These are phyloP conservation scores for Aricia agestis DNA, from an alignment of 1,140 invertebrate species.

Conservation along the genomic window DNA sequence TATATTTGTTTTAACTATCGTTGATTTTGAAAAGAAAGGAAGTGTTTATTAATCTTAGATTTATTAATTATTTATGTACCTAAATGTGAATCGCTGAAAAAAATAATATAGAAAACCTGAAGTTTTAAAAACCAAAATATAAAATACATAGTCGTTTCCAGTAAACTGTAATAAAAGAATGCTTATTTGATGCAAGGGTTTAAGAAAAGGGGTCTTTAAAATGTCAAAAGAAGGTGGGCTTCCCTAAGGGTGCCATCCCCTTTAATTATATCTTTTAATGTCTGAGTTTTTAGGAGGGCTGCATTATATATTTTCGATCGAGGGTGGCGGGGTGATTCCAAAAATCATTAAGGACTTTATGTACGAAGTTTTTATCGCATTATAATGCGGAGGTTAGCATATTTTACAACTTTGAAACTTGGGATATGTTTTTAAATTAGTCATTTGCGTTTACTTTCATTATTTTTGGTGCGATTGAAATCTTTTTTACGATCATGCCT, in stretches of 20 bases:
- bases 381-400: conserved; percentile 1
- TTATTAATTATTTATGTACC: too few species aligned
- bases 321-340: conserved; percentile 38
- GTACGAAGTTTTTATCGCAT: conserved; percentile 18
- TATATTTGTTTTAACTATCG: too few species aligned
- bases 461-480: neutral
- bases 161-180: conserved; percentile 24
- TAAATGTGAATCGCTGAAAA: neutral
- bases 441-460: neutral
- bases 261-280: conserved; percentile 75
- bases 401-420: conserved; percentile 8
- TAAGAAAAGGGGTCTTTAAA: conserved; percentile 66
- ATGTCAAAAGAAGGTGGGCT: conserved; percentile 71
- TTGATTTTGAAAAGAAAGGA: too few species aligned
- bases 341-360: conserved; percentile 43
- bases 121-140: neutral
- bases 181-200: conserved; percentile 31
- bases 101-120: neutral
- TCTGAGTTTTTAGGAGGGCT: conserved; percentile 65
- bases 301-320: conserved; percentile 43
- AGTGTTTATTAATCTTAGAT: too few species aligned
- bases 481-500: too few species aligned
- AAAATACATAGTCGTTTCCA: conserved; percentile 22
- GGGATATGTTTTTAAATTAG: conserved; percentile 3
- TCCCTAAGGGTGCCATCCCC: conserved; percentile 57